A percentile compares a stretch with the other conserved stretches of the same genome.
Evolutionary conservation across 2,113 vertebrate genomes (phyloP).

Genomic region (Aphyosemion australe): DNA sequence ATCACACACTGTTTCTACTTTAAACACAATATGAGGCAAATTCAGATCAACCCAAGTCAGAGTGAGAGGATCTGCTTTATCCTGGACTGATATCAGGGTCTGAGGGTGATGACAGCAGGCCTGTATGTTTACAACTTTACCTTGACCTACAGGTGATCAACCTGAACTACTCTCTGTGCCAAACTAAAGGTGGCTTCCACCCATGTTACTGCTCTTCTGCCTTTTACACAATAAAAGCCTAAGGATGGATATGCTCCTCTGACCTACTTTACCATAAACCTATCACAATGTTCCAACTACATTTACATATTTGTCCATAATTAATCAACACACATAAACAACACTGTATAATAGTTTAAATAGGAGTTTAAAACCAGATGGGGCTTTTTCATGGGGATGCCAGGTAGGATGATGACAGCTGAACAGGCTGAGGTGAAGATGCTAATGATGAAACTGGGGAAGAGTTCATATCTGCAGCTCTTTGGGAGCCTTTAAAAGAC

Average conservation of each 20-base stretch:
- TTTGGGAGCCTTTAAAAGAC: not conserved
- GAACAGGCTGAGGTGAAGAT: constrained; percentile 23
- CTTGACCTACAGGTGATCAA: constrained; percentile 16
- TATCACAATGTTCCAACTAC: not conserved
- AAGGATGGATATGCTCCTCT: too few species aligned
- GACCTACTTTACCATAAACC: not conserved
- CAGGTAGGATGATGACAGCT: not conserved
- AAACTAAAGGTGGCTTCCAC: not conserved
- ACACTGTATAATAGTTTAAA: too few species aligned
- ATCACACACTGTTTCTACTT: too few species aligned
- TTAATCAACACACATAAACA: too few species aligned
- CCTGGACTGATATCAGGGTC: not conserved
- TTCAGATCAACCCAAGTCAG: not conserved
- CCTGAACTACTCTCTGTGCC: constrained; percentile 5
- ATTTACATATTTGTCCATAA: too few species aligned
- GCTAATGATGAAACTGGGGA: constrained; percentile 13
- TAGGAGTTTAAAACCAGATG: too few species aligned
- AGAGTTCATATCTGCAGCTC: not conserved
- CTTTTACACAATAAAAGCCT: too few species aligned
- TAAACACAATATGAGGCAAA: too few species aligned
- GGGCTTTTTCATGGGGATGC: too few species aligned
- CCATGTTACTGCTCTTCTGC: too few species aligned
- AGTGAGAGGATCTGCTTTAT: constrained; percentile 6
- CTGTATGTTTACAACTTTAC: not conserved
- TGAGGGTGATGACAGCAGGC: not conserved